Percentiles rank a stretch among this genome's conserved stretches.
Evolutionary conservation across 2,113 vertebrate genomes (phyloP).

Genomic region (Baryphthengus martii): DNA sequence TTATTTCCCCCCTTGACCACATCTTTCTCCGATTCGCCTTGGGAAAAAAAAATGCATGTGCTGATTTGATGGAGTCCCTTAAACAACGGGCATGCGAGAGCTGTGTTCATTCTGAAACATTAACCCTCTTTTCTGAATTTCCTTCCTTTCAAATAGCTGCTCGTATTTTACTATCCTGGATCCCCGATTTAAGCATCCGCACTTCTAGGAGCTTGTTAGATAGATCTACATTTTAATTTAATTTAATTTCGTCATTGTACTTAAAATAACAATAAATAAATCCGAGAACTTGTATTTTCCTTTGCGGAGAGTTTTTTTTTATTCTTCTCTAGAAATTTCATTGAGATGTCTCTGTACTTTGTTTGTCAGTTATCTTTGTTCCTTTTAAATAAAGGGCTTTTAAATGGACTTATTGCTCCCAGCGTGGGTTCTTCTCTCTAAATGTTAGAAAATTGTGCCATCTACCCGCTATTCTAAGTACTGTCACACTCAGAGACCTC

Average conservation of each 20-base stretch:
- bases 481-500: slow-evolving; percentile 91
- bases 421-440: slow-evolving; percentile 84
- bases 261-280: slow-evolving; percentile 57
- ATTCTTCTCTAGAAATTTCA: slow-evolving; percentile 78
- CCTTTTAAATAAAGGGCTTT: slow-evolving; percentile 88
- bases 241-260: slow-evolving; percentile 62
- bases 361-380: slow-evolving; percentile 86
- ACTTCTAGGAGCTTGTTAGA: neutral
- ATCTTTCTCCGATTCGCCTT: slow-evolving; percentile 18
- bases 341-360: slow-evolving; percentile 83
- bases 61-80: slow-evolving; percentile 58
- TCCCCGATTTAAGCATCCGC: neutral
- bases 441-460: slow-evolving; percentile 99
- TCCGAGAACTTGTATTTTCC: slow-evolving; percentile 60
- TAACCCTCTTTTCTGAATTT: slow-evolving; percentile 59
- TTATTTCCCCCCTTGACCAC: neutral
- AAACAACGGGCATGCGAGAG: slow-evolving; percentile 26
- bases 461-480: slow-evolving; percentile 98
- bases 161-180: slow-evolving; percentile 8
- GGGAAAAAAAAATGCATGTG: neutral
- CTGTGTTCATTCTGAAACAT: slow-evolving; percentile 42
- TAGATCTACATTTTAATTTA: slow-evolving; percentile 21
- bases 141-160: slow-evolving; percentile 28
- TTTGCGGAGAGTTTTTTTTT: slow-evolving; percentile 67
- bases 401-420: slow-evolving; percentile 86